Conservation (phyloP, 2,113 vertebrate genomes). For the Daubentonia madagascariensis region DNA sequence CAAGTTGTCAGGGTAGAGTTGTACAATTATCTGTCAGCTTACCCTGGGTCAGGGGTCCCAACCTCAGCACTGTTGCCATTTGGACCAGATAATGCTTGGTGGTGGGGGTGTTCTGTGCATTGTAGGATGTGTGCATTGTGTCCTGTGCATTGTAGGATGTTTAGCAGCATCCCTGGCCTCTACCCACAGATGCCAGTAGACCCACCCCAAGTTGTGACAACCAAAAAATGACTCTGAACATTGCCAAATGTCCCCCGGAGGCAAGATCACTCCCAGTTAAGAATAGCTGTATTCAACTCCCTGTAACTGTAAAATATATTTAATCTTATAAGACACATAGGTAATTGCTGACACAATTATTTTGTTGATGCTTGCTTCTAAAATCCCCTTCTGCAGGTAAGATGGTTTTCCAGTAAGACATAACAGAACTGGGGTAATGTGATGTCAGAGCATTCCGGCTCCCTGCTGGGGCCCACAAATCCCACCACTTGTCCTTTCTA, state of each 20-base stretch:
- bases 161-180: not conserved
- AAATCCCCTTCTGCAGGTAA: not conserved
- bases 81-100: not conserved
- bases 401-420: not conserved
- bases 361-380: not conserved
- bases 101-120: not conserved
- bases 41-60: no score
- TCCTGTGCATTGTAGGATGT: not conserved
- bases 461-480: fast-evolving
- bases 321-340: not conserved
- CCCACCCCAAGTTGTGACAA: not conserved
- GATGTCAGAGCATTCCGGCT: not conserved
- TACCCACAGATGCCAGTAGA: not conserved
- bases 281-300: not conserved
- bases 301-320: no score
- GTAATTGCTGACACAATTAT: not conserved
- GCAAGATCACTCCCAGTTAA: not conserved
- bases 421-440: not conserved
- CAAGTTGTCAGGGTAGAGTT: not conserved
- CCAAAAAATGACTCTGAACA: not conserved
- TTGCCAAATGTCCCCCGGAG: not conserved
- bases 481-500: not conserved
- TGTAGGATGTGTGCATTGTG: no score
- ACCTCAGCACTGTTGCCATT: not conserved
- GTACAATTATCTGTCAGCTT: fast-evolving